Percentiles rank a stretch among this genome's conserved stretches.
These are phyloP conservation scores for Myrmecobius fasciatus DNA, from an alignment of 2,113 vertebrate genomes.

Conservation along the genomic window DNA sequence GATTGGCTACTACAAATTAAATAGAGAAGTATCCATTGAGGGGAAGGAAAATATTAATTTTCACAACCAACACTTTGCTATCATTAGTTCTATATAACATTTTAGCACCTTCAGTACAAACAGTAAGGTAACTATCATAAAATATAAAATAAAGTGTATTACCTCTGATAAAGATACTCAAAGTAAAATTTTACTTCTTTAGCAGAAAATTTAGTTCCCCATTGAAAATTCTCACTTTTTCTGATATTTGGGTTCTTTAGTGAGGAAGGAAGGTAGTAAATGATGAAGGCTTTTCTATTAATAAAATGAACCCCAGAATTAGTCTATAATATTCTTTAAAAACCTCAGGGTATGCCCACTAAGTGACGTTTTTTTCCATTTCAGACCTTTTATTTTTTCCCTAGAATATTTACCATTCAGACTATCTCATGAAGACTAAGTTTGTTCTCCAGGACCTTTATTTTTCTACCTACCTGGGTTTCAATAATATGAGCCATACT, in stretches of 20 bases:
- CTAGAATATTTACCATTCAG: background rate
- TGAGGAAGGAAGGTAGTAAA: background rate
- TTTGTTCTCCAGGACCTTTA: background rate
- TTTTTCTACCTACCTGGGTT: background rate
- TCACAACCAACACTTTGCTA: background rate
- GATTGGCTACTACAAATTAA: background rate
- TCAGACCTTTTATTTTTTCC: background rate
- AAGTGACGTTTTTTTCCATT: background rate
- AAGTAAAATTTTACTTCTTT: background rate
- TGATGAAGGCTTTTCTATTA: background rate
- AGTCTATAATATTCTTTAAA: background rate
- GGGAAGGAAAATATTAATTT: background rate
- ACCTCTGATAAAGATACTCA: background rate
- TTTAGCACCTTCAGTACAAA: background rate
- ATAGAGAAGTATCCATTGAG: background rate
- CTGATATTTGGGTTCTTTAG: background rate
- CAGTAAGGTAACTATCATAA: background rate
- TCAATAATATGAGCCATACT: background rate
- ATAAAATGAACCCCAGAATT: background rate
- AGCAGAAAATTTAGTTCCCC: background rate
- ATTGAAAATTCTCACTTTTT: background rate
- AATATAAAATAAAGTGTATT: background rate
- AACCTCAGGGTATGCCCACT: fast-evolving
- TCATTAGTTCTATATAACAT: constrained; percentile 1
- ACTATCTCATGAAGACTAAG: background rate